Percentiles rank a stretch among this genome's conserved stretches.
Conservation (phyloP, 2,797 vertebrate species). For the Smutsia gigantea region DNA sequence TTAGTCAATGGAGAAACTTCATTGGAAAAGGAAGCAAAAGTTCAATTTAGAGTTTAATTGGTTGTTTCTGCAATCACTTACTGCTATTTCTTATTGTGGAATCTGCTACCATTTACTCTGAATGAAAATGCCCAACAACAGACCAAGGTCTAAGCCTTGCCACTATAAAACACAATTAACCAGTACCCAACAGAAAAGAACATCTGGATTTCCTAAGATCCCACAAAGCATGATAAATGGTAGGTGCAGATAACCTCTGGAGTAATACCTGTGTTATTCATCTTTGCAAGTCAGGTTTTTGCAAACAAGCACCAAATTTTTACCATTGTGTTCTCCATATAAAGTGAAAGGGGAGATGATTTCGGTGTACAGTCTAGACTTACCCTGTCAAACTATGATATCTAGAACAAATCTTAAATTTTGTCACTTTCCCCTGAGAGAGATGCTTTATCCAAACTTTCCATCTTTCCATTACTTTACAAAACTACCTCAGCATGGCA, state of each 20-base stretch:
- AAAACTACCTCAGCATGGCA: neutral
- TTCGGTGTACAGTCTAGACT: neutral
- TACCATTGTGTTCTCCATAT: neutral
- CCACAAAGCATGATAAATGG: neutral
- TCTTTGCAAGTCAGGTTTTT: neutral
- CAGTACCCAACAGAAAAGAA: neutral
- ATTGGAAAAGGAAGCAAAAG: neutral
- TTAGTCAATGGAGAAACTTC: neutral
- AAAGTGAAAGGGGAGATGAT: neutral
- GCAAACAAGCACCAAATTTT: neutral
- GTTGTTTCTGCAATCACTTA: neutral
- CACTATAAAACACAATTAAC: neutral
- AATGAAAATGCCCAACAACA: constrained; percentile 24
- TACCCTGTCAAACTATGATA: neutral
- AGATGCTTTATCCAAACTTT: neutral
- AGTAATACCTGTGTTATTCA: neutral
- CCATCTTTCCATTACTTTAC: neutral
- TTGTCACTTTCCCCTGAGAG: neutral
- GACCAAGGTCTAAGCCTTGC: neutral
- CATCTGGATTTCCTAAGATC: neutral
- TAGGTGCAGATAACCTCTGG: neutral
- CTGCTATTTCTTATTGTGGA: neutral
- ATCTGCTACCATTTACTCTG: neutral
- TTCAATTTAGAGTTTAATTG: neutral
- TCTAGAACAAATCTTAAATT: neutral